These are phyloP conservation scores for Xenus cinereus DNA, from an alignment of 2,113 vertebrate genomes.

Conservation along the genomic window DNA sequence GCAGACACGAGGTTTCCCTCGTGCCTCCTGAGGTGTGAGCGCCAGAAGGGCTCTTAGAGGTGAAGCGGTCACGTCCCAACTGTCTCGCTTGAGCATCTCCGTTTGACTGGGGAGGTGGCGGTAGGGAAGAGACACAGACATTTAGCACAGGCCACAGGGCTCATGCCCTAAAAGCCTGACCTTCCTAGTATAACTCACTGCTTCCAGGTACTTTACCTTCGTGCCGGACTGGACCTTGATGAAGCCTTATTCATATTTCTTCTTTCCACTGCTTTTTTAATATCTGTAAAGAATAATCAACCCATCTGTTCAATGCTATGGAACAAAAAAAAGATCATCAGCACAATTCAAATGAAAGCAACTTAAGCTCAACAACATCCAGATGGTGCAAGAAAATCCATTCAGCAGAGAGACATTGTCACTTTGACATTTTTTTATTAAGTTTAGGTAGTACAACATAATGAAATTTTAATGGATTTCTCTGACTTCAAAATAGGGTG, in stretches of 20 bases:
- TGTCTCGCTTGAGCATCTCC: conserved; percentile 61
- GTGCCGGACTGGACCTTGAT: conserved; percentile 94
- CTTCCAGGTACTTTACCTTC: conserved; percentile 97
- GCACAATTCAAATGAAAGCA: conserved; percentile 80
- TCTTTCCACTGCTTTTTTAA: conserved; percentile 99
- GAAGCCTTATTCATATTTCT: conserved; percentile 95
- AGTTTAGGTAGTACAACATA: conserved; percentile 57
- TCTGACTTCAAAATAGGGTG: conserved; percentile 42
- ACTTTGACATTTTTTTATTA: conserved; percentile 74
- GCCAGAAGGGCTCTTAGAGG: conserved; percentile 59
- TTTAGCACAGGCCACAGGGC: conserved; percentile 65
- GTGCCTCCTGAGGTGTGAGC: conserved; percentile 47
- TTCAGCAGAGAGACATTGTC: conserved; percentile 72
- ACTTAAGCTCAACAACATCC: conserved; percentile 72
- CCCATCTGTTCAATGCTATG: conserved; percentile 96
- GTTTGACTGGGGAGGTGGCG: conserved; percentile 55
- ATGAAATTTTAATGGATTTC: conserved; percentile 9
- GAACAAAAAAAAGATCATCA: conserved; percentile 80
- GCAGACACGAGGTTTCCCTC: conserved; percentile 55
- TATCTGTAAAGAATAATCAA: conserved; percentile 99
- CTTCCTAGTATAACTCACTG: conserved; percentile 78
- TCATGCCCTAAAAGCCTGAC: conserved; percentile 71
- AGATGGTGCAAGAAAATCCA: conserved; percentile 74
- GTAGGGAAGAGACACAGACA: conserved; percentile 70
- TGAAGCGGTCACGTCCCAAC: conserved; percentile 4